These are phyloP conservation scores for Gracilinanus agilis DNA, from an alignment of 2,113 vertebrate genomes.

Conservation along the genomic window DNA sequence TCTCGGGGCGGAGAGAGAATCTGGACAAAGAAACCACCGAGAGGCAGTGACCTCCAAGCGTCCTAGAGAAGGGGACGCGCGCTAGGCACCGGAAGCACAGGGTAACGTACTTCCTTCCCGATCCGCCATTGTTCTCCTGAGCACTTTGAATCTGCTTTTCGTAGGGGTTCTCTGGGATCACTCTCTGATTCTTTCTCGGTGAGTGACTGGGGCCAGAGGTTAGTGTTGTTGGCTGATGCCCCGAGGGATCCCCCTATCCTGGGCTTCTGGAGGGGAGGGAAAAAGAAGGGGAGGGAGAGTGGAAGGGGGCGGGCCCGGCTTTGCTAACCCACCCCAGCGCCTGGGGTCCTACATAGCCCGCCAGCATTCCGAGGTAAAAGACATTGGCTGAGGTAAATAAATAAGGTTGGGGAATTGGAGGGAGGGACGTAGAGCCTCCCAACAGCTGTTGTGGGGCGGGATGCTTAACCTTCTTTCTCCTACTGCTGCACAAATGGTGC, in stretches of 20 bases:
- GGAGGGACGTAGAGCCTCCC: not conserved
- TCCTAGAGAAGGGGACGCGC: not conserved
- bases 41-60: not conserved
- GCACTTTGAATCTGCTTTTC: not conserved
- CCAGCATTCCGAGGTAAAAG: not conserved
- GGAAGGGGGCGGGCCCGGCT: not conserved
- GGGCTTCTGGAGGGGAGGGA: fast-evolving
- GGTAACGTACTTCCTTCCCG: not conserved
- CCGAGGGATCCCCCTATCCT: fast-evolving
- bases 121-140: not conserved
- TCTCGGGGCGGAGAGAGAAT: no score
- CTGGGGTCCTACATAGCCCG: no score
- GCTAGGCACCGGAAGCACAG: fast-evolving
- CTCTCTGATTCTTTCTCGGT: not conserved
- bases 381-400: no score
- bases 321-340: no score
- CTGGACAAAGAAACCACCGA: not conserved
- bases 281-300: no score
- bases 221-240: fast-evolving
- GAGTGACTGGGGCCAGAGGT: fast-evolving
- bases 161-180: not conserved
- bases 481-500: no score
- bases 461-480: no score
- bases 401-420: not conserved
- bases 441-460: no score